Base-by-base conservation (phyloP, 2,797 vertebrate genomes). In the Scarus forsteni region DNA sequence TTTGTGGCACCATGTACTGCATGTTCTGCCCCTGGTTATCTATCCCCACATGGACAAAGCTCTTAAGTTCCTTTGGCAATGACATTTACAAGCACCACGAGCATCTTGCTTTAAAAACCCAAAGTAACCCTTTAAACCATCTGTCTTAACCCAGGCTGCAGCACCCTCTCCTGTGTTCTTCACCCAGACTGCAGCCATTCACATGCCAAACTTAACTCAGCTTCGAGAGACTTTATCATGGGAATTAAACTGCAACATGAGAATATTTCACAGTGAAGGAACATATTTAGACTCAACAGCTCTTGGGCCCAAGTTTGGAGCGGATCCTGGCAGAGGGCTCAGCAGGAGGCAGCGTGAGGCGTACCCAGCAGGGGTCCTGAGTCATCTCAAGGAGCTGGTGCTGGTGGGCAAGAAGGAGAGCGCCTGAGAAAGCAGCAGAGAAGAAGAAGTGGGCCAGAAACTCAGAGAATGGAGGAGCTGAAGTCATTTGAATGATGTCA, bases 341-440 rank as follows among this genome's bases (percentile, higher is more conserved):
- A 19, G 60, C 52, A 7, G 13, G 46, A 13, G 48, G 16, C 16
- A 3, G 18, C 11, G 48, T 19, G 48, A 49, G 48, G 34, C 13
- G 38, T 54, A 58, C 16, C 48, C 55, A 40, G 49, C 11, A 53
- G 6, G 34, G 9, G 49, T 59, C 55, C n/a, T 39, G 40, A 72
- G 48, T 27, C 49, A 16, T 58, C 15, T 16, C 34, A 49, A 10
- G 46, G 69, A 51, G 53, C 43, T 14, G 43, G n/a, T 27, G 54
- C 12, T 39, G 18, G n/a, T 27, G 54, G 9, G 34, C 14, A 18
- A 27, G 11, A 6, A 34, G 18, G 10, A 34, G 49, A n/a, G 19
- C 14, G 53, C 9, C 53, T 56, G 34, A 19, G 11, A 48, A 44
- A 51, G n/a, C 12, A 34, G 39, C 46, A 58, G 15, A 46, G n/a